Evolutionary conservation across 2,888 invertebrate species (phyloP).

Genomic region (Latrodectus hesperus): DNA sequence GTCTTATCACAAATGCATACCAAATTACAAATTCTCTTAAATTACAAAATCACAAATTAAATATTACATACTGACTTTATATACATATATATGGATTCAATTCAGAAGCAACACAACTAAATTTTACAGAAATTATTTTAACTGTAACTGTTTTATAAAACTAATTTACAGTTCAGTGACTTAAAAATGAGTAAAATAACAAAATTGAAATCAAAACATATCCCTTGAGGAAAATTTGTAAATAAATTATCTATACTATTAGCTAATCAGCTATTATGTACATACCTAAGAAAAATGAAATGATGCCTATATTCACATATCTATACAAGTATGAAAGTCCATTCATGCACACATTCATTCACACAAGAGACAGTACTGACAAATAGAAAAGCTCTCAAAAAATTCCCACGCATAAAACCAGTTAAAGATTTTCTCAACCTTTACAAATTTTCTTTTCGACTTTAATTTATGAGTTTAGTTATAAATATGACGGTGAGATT

Average conservation of each 20-base stretch:
- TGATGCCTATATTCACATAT: slow-evolving; percentile 37
- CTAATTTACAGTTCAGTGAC: neutral
- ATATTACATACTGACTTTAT: neutral
- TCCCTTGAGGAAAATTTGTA: too few species aligned
- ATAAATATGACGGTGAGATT: too few species aligned
- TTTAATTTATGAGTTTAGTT: too few species aligned
- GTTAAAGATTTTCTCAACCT: slow-evolving; percentile 34
- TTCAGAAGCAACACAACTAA: neutral
- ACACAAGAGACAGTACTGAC: slow-evolving; percentile 14
- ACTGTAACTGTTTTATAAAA: neutral
- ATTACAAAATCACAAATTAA: neutral
- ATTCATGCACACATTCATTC: slow-evolving; percentile 15
- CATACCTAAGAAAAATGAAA: slow-evolving; percentile 37
- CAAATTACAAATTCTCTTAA: too few species aligned
- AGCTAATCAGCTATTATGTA: slow-evolving; percentile 46
- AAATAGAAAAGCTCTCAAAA: slow-evolving; percentile 44
- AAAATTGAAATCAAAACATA: neutral
- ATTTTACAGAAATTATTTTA: neutral
- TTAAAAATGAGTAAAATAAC: neutral
- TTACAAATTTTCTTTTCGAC: neutral
- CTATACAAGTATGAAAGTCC: slow-evolving; percentile 17
- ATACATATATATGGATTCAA: neutral
- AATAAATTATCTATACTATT: slow-evolving; percentile 7
- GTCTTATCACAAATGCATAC: neutral
- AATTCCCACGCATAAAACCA: slow-evolving; percentile 17